Evolutionary conservation across 2,888 invertebrate genomes (phyloP), one percentile per base, ranked within the genome.

Genomic region (Thelaira solivaga): DNA sequence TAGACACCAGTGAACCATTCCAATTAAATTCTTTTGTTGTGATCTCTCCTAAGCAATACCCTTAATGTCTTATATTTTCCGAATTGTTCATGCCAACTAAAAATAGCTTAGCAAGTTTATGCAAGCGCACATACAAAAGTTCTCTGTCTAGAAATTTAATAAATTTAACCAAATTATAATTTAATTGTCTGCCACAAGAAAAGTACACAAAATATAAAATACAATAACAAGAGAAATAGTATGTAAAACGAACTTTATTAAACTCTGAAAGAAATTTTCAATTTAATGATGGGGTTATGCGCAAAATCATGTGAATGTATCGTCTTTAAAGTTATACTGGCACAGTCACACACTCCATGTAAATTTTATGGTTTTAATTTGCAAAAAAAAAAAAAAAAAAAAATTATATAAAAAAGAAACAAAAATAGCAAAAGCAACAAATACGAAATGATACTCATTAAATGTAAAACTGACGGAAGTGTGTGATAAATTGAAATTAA

Each of bases 401-500:
- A n/a, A n/a, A n/a, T n/a, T n/a, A n/a, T n/a, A n/a, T n/a, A n/a
- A n/a, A n/a, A n/a, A n/a, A n/a, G n/a, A n/a, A n/a, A n/a, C n/a
- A n/a, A n/a, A n/a, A n/a, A n/a, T n/a, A n/a, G n/a, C n/a, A n/a
- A n/a, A n/a, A n/a, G n/a, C n/a, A n/a, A n/a, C n/a, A n/a, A n/a
- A n/a, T n/a, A n/a, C n/a, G n/a, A n/a, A n/a, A n/a, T n/a, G n/a
- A n/a, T n/a, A 24, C 8, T 18, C 18, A 36, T 49, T 4, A 64
- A 39, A 49, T 39, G 18, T 39, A 13, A 26, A 51, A 43, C 53
- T 64, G 76, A 69, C 69, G 76, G 76, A 76, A 69, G 76, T 64
- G 31, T 43, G 61, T 64, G 64, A 64, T 76, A 69, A 76, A 76
- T 76, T 76, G 43, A 64, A 76, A 69, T 76, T 64, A 64, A 64